A percentile compares a stretch with the other conserved stretches of the same genome.
phyloP scores from a whole-genome alignment of 2,888 invertebrate species.

The Pseudolycoriella hygida region DNA sequence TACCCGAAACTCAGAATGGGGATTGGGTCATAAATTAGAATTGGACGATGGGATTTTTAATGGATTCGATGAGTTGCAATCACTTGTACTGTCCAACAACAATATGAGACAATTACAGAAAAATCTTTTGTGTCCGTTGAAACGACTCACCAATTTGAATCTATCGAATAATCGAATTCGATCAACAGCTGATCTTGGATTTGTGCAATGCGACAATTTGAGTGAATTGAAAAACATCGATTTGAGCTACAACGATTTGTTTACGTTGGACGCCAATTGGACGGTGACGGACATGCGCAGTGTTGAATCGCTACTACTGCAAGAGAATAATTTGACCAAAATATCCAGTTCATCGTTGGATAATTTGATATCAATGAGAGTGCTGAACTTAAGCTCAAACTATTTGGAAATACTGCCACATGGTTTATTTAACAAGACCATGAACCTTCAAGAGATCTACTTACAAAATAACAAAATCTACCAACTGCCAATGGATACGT shows the following conservation, averaged over 20 bases:
- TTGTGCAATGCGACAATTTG: constrained; percentile 27
- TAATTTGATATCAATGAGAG: constrained; percentile 58
- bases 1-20: constrained; percentile 69
- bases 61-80: constrained; percentile 34
- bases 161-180: constrained; percentile 69
- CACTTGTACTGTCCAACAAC: constrained; percentile 65
- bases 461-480: constrained; percentile 70
- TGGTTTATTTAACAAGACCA: constrained; percentile 33
- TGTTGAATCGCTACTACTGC: constrained; percentile 60
- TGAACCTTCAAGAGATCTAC: constrained; percentile 25
- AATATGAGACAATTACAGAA: constrained; percentile 65
- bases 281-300: constrained; percentile 58
- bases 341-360: constrained; percentile 64
- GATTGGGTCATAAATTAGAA: constrained; percentile 54
- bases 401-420: constrained; percentile 64
- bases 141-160: constrained; percentile 66
- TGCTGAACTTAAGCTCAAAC: constrained; percentile 77
- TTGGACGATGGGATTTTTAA: constrained; percentile 59
- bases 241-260: constrained; percentile 61
- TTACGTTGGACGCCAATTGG: constrained; percentile 45
- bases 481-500: constrained; percentile 64
- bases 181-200: constrained; percentile 62
- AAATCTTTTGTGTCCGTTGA: constrained; percentile 59
- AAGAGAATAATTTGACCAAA: constrained; percentile 69
- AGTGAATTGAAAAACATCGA: constrained; percentile 61